A percentile compares a stretch with the other conserved stretches of the same genome.
These are phyloP conservation scores for Pedetes capensis DNA, from an alignment of 2,113 vertebrate species.

Conservation along the genomic window DNA sequence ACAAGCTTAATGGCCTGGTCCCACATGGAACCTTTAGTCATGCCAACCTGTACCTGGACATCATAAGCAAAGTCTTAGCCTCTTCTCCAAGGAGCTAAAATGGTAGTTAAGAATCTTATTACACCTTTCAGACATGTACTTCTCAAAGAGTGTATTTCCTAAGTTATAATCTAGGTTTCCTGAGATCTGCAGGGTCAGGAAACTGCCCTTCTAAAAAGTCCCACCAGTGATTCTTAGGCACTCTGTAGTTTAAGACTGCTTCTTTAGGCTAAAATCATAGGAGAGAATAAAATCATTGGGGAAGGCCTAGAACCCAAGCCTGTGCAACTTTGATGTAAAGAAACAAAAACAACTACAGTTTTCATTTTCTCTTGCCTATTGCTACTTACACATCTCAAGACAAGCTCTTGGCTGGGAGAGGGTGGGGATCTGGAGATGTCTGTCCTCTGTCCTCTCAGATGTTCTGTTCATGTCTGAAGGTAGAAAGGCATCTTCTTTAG, in stretches of 20 bases:
- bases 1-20: background rate
- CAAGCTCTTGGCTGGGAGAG: background rate
- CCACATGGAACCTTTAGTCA: background rate
- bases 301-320: background rate
- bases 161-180: background rate
- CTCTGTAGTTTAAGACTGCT: background rate
- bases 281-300: background rate
- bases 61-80: background rate
- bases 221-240: background rate
- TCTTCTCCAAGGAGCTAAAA: slow-evolving; percentile 3
- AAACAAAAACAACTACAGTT: background rate
- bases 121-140: background rate
- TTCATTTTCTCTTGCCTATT: background rate
- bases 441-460: background rate
- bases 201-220: background rate
- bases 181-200: background rate
- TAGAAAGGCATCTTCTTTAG: background rate
- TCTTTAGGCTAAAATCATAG: background rate
- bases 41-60: background rate
- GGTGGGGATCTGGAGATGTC: background rate
- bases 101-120: background rate
- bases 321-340: background rate
- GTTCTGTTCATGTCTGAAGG: background rate
- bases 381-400: background rate
- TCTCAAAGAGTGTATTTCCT: background rate